Evolutionary conservation across 37 sponge, comb jelly and placozoan species (phyloP).

Genomic region (Geodia barretti): DNA sequence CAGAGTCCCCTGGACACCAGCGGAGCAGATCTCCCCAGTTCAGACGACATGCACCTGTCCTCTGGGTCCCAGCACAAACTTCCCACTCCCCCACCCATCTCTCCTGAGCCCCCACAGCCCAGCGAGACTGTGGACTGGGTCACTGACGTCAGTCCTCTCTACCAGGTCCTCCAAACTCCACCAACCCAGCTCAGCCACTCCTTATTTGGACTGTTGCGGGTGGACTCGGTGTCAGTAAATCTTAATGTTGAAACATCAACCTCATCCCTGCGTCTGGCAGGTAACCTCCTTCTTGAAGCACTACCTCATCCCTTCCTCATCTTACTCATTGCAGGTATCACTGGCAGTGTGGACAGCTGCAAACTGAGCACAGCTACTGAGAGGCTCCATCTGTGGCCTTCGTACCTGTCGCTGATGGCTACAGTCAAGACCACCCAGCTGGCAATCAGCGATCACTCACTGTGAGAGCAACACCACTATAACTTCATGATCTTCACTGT

Average conservation of each 20-base stretch:
- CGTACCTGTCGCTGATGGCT: constrained; percentile 46
- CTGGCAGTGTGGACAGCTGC: background rate
- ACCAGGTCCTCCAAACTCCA: background rate
- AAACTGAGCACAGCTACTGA: background rate
- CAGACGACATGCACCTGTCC: background rate
- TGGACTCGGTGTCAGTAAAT: background rate
- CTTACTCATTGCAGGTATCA: background rate
- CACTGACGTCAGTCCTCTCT: background rate
- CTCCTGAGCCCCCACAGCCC: background rate
- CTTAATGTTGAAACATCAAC: background rate
- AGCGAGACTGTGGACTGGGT: background rate
- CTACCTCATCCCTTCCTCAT: background rate
- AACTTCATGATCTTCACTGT: too few species aligned
- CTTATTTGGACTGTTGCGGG: background rate
- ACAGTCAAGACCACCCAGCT: constrained; percentile 29
- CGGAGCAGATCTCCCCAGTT: background rate
- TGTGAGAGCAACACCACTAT: too few species aligned
- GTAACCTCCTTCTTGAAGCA: background rate
- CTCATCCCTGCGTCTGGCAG: background rate
- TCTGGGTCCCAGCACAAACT: background rate
- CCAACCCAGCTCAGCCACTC: background rate
- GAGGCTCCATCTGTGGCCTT: constrained; percentile 19
- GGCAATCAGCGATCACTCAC: constrained; percentile 30
- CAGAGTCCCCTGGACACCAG: background rate
- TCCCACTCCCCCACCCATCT: background rate